Base-by-base conservation (phyloP, 2,797 vertebrate species). In the Perodicticus potto region DNA sequence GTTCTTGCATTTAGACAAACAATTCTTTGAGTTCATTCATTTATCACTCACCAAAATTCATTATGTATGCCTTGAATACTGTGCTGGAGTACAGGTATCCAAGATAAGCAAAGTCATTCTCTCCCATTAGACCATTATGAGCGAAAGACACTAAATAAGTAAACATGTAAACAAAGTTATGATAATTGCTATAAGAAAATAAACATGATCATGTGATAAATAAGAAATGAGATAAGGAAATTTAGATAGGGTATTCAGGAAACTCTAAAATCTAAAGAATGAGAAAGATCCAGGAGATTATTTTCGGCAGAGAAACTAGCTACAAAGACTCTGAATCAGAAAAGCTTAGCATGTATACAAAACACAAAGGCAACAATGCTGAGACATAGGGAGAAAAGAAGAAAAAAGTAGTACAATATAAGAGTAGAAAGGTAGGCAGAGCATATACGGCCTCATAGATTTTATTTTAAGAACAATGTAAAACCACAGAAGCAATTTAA, bases 271-370 rank as follows among this genome's bases (percentile, higher is more conserved):
- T 70, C 17, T 87, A 69, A 85, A 95, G 11, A 92, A 70, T 82
- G 43, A 94, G 57, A 92, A 94, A 78, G 34, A 89, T 74, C 59
- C 59, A 89, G 49, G 57, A 84, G 61, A 93, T 80, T 63, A 87
- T 55, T 94, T 1, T 29, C 86, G 89, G 29, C n/a, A 89, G 43
- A 70, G 5, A 86, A 59, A 77, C 32, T 34, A 93, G 2, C 53
- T 80, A 89, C n/a, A 86, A 78, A 82, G 65, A 22, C 25, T 86
- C 9, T 57, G 25, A 92, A 77, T 59, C 49, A 72, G 27, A 86
- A 86, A 86, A 74, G 10, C 20, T 72, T 86, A 45, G 43, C 59
- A 72, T 34, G 3, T 59, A 86, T 89, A 83, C 92, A 70, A 89
- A 92, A 94, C 5, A 94, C 13, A 89, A 83, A 53, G 8, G 29